Evolutionary conservation across 2,113 vertebrate genomes (phyloP).

Genomic region (Eulacestoma nigropectus): DNA sequence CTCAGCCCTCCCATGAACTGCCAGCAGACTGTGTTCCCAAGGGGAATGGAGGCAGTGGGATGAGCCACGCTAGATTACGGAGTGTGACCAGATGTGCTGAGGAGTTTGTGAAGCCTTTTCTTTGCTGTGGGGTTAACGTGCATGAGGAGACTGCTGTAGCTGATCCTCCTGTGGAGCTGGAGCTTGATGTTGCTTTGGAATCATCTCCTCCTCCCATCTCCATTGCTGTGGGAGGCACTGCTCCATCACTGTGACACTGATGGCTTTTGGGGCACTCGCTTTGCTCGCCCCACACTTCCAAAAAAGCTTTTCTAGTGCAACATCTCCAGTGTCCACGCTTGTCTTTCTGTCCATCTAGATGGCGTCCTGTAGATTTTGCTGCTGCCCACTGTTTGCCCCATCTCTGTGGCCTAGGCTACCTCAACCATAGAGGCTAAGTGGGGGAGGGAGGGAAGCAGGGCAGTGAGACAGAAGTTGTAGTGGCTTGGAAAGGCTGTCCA

Average conservation of each 20-base stretch:
- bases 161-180: background rate
- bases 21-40: background rate
- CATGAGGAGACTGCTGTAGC: background rate
- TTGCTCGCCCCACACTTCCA: background rate
- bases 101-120: background rate
- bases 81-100: background rate
- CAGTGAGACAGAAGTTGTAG: background rate
- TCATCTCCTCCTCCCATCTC: background rate
- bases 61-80: background rate
- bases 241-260: background rate
- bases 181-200: background rate
- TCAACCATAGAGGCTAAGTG: background rate
- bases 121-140: background rate
- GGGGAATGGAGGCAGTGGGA: background rate
- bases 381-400: accelerated
- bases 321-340: background rate
- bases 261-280: background rate
- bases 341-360: background rate
- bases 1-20: background rate
- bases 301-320: background rate
- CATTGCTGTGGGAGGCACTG: background rate
- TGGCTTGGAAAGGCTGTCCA: background rate
- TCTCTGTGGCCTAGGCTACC: background rate
- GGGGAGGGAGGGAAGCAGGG: background rate
- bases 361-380: background rate